Evolutionary conservation across 2,113 vertebrate species (phyloP), one percentile per base, ranked within the genome.

Genomic region (Lagopus muta): DNA sequence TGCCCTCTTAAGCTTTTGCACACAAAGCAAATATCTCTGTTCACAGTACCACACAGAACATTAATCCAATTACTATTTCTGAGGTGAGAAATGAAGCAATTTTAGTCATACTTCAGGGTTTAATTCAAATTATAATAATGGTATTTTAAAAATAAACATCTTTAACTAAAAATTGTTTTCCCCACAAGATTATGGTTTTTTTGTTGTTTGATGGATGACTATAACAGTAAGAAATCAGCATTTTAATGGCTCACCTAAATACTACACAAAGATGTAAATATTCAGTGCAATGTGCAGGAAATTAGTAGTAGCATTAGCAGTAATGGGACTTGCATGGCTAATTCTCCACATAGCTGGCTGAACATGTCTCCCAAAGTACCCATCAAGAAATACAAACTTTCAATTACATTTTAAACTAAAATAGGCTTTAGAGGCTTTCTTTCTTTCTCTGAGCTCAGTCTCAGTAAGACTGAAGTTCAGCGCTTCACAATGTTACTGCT

Each of bases 301-400:
- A 95, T 92, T 92, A 94, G 50, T 43, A 90, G 77, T n/a, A 85
- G 62, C 45, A 80, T 91, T 91, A 95, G 74, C 50, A 27, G 34
- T 74, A 91, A 89, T 70, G 60, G 42, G 50, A 76, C 34, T 80
- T 74, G 45, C 34, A 76, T 60, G 90, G 75, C 55, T 94, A 91
- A 87, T 85, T 93, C 78, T 87, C 84, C 55, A 79, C 54, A 82
- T 10, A 95, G 77, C 24, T 75, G 75, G 36, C 62, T 93, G 78
- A 96, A 89, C 58, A 66, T 93, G 86, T 66, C 85, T 36, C 48
- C 45, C 74, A 85, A 92, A 76, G 71, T n/a, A 79, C 40, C 85
- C 81, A 82, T 4, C 67, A 82, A 87, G 48, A 76, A 94, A 84
- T 82, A 25, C 16, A 92, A 80, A 89, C 24, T 87, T 95, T 58